phyloP scores from a whole-genome alignment of 2,888 invertebrate genomes.

The Gryllus longicercus region DNA sequence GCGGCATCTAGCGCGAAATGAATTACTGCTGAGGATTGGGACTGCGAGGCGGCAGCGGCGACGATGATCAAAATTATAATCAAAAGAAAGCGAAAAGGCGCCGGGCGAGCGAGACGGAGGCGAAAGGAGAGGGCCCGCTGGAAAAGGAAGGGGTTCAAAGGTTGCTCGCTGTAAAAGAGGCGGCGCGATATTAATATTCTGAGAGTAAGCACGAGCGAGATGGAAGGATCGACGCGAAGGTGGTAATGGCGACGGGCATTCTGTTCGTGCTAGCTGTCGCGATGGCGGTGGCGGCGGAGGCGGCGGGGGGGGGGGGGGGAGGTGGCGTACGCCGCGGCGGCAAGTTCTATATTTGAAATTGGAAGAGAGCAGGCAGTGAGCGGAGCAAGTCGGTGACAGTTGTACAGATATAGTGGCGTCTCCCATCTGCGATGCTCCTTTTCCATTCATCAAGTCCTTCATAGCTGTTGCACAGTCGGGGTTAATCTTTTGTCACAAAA shows the following conservation, averaged over 20 bases:
- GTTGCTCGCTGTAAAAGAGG: constrained; percentile 21
- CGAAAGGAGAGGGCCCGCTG: not conserved
- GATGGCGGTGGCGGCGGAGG: not conserved
- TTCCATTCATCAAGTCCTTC: constrained; percentile 25
- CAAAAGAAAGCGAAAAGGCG: constrained; percentile 17
- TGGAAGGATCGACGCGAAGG: not conserved
- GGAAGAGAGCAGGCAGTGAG: not conserved
- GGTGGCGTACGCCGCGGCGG: not conserved
- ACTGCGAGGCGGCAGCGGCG: not conserved
- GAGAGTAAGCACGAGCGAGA: constrained; percentile 28
- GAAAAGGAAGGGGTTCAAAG: constrained; percentile 22
- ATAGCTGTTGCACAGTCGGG: constrained; percentile 19
- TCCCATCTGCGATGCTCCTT: constrained; percentile 12
- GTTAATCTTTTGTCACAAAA: constrained; percentile 26
- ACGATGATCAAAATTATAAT: constrained; percentile 17
- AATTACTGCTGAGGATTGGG: constrained; percentile 30
- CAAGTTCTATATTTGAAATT: constrained; percentile 4
- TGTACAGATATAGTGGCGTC: not conserved
- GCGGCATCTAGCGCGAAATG: constrained; percentile 26
- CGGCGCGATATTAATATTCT: constrained; percentile 33
- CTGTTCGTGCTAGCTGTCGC: too few species aligned
- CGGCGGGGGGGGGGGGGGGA: not conserved
- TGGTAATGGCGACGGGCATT: not conserved
- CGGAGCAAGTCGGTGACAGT: not conserved
- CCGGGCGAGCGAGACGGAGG: not conserved